Evolutionary conservation across 2,797 vertebrate genomes (phyloP).

Genomic region (Labeo calbasu): DNA sequence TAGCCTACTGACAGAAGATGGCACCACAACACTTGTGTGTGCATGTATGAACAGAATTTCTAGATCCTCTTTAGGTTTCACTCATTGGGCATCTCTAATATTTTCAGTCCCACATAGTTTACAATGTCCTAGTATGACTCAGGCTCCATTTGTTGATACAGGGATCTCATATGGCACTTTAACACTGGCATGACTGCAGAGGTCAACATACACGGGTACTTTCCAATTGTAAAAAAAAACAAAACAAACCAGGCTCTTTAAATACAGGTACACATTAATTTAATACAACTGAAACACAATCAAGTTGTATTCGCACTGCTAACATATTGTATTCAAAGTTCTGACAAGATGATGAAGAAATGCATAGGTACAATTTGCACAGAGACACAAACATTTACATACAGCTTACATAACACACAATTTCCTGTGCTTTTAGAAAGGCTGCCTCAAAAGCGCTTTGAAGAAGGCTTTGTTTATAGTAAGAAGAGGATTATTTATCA

Average conservation of each 20-base stretch:
- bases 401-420: no score
- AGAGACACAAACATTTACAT: not conserved
- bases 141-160: slow-evolving; percentile 14
- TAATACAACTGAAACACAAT: not conserved
- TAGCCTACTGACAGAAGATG: slow-evolving; percentile 21
- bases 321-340: not conserved
- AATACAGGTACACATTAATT: not conserved
- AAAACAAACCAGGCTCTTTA: not conserved
- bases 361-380: not conserved
- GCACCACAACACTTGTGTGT: not conserved
- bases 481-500: slow-evolving; percentile 12
- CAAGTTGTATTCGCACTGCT: not conserved
- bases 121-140: slow-evolving; percentile 39
- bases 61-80: slow-evolving; percentile 12
- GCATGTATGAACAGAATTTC: not conserved
- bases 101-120: slow-evolving; percentile 13
- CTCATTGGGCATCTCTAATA: slow-evolving; percentile 25
- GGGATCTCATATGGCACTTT: slow-evolving; percentile 13
- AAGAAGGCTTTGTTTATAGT: not conserved
- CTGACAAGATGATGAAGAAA: not conserved
- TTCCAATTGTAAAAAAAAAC: not conserved
- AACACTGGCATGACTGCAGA: slow-evolving; percentile 2
- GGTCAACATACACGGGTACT: not conserved
- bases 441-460: not conserved
- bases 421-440: slow-evolving; percentile 14